These are phyloP conservation scores for Hoplodrina ambigua DNA, from an alignment of 2,888 invertebrate genomes.

Conservation along the genomic window DNA sequence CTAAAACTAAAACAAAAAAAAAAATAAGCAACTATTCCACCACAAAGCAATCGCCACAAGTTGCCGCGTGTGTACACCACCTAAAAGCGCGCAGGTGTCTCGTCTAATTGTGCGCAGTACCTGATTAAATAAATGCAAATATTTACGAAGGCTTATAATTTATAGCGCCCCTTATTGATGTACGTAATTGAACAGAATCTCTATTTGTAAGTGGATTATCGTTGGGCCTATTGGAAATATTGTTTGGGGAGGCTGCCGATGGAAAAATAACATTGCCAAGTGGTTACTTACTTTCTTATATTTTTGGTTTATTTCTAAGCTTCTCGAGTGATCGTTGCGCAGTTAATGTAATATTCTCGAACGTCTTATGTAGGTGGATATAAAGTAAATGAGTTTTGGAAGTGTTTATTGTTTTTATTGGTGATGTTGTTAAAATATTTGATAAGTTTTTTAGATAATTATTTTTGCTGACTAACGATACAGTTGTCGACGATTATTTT, in stretches of 20 bases:
- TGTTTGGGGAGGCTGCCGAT: slow-evolving; percentile 47
- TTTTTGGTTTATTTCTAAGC: slow-evolving; percentile 28
- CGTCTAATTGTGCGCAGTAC: slow-evolving; percentile 52
- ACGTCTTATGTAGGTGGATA: background rate
- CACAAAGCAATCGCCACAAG: background rate
- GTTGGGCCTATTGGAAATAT: slow-evolving; percentile 42
- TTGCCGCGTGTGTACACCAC: background rate
- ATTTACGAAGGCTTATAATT: slow-evolving; percentile 61
- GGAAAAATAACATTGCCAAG: slow-evolving; percentile 47
- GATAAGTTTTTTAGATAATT: background rate
- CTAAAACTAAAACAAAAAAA: background rate
- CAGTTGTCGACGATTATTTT: too few relatives aligned
- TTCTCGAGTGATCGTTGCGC: slow-evolving; percentile 3
- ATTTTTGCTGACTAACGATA: too few relatives aligned
- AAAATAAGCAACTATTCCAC: background rate
- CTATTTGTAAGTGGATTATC: slow-evolving; percentile 60
- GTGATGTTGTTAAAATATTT: background rate
- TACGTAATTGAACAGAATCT: slow-evolving; percentile 56
- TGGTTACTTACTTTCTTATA: slow-evolving; percentile 42
- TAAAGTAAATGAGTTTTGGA: background rate
- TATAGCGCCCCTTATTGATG: slow-evolving; percentile 55
- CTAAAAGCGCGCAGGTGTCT: slow-evolving; percentile 53
- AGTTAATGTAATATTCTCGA: slow-evolving; percentile 22
- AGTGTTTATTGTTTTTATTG: background rate
- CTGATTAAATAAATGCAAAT: slow-evolving; percentile 62